These are phyloP conservation scores for Drosophila punjabiensis DNA, from an alignment of 1,140 invertebrate genomes.

Conservation along the genomic window DNA sequence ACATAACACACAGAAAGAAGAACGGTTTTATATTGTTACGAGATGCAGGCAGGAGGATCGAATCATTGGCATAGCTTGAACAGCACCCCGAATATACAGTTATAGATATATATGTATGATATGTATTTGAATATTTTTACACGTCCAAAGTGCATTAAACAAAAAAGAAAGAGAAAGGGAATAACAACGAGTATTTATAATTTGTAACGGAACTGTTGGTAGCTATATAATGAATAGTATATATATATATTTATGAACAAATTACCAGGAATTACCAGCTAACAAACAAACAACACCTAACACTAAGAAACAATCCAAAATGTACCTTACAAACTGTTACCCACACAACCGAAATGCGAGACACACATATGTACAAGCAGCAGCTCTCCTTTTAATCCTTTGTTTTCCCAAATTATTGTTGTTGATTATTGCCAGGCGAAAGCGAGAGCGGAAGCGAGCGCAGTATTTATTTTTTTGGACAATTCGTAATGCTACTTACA, in stretches of 20 bases:
- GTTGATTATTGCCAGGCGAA: conserved; percentile 51
- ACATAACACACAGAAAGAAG: neutral
- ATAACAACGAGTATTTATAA: conserved; percentile 40
- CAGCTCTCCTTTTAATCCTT: conserved; percentile 10
- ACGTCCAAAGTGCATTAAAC: conserved; percentile 56
- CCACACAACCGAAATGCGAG: conserved; percentile 32
- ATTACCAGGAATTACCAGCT: conserved; percentile 35
- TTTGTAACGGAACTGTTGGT: conserved; percentile 26
- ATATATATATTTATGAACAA: conserved; percentile 5
- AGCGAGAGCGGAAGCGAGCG: conserved; percentile 3
- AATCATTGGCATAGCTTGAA: conserved; percentile 18
- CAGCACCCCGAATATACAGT: conserved; percentile 29
- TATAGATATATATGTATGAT: conserved; percentile 27
- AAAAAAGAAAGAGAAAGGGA: neutral
- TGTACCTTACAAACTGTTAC: conserved; percentile 65
- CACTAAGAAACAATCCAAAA: conserved; percentile 73
- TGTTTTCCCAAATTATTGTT: conserved; percentile 30
- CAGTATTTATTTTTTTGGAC: conserved; percentile 66
- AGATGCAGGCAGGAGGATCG: conserved; percentile 7
- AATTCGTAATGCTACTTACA: conserved; percentile 40
- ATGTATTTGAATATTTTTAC: conserved; percentile 44
- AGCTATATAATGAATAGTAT: conserved; percentile 6
- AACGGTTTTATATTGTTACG: conserved; percentile 32
- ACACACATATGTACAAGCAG: conserved; percentile 17
- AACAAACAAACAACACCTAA: conserved; percentile 31